Percentiles rank a stretch among this genome's conserved stretches.
Conservation (phyloP, 2,113 vertebrate genomes). For the Tursiops truncatus region DNA sequence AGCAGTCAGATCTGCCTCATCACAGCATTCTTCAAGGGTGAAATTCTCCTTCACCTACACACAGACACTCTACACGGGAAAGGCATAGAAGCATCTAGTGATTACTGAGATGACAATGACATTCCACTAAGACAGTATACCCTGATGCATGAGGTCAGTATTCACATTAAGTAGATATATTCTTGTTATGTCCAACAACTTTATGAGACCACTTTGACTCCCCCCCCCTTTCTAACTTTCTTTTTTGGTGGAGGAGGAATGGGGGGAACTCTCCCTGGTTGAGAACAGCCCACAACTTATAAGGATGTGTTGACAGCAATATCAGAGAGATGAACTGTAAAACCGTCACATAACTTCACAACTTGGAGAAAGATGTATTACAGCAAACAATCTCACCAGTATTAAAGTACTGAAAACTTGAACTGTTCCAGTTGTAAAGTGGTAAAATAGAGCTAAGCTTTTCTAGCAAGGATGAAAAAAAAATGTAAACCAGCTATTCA, state of each 20-base stretch:
- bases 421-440: neutral
- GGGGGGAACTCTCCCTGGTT: neutral
- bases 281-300: constrained; percentile 13
- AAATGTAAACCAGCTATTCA: neutral
- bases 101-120: neutral
- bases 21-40: neutral
- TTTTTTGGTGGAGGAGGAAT: too few species aligned
- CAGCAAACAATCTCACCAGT: neutral
- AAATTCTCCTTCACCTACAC: constrained; percentile 10
- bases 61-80: neutral
- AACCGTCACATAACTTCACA: neutral
- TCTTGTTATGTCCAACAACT: neutral
- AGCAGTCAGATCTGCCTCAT: neutral
- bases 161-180: neutral
- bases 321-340: neutral
- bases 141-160: neutral
- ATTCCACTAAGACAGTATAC: neutral
- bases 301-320: neutral
- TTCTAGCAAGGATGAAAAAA: neutral
- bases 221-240: neutral
- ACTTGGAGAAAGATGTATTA: neutral
- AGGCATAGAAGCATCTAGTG: neutral
- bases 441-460: neutral
- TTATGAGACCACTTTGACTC: neutral
- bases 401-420: neutral